Conservation (phyloP, 2,797 vertebrate genomes). For the Anisognathus igniventris region DNA sequence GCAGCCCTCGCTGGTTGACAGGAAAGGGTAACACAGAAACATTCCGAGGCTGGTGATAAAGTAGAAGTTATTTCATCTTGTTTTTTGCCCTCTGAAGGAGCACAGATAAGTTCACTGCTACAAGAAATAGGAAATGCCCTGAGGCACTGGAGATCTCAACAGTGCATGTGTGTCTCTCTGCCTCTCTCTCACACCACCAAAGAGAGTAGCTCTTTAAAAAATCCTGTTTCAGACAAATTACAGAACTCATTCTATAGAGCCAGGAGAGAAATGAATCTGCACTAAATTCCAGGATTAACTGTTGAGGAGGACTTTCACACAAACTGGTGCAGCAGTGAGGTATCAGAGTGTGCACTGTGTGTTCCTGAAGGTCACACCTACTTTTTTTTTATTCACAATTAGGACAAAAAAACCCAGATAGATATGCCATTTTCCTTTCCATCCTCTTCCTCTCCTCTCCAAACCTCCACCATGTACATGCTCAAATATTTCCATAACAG, state of each 20-base stretch:
- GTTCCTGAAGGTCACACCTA: neutral
- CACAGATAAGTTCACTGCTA: slow-evolving; percentile 26
- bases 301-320: neutral
- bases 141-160: slow-evolving; percentile 22
- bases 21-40: slow-evolving; percentile 27
- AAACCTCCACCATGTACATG: neutral
- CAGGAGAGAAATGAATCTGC: neutral
- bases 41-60: neutral
- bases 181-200: neutral
- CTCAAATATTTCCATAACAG: neutral
- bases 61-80: slow-evolving; percentile 29
- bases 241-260: neutral
- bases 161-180: neutral
- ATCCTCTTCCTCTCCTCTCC: neutral
- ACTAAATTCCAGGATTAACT: neutral
- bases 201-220: neutral
- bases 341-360: neutral
- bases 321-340: neutral
- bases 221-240: neutral
- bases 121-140: slow-evolving; percentile 39
- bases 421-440: accelerated
- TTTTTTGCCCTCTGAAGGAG: slow-evolving; percentile 13
- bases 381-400: neutral
- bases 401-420: accelerated
- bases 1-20: neutral